Evolutionary conservation across 1,140 invertebrate genomes (phyloP).

Genomic region (Apis florea): DNA sequence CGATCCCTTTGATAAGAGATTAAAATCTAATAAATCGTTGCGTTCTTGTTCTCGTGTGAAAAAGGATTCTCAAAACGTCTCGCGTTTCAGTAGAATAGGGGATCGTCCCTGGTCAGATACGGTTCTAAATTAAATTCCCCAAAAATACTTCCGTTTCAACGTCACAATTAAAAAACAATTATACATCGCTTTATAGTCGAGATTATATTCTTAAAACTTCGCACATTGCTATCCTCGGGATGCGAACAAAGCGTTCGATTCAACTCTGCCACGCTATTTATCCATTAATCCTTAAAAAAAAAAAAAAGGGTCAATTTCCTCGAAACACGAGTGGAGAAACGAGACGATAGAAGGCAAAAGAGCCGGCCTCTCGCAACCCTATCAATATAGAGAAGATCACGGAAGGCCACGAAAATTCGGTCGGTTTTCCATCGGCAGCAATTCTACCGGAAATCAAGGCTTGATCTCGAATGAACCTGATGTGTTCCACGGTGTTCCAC

Average conservation of each 20-base stretch:
- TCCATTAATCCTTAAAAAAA: too few relatives aligned
- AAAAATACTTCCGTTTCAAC: neutral
- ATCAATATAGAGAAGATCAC: neutral
- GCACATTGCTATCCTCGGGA: too few relatives aligned
- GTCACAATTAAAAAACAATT: too few relatives aligned
- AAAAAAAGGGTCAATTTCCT: too few relatives aligned
- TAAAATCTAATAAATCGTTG: too few relatives aligned
- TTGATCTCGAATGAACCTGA: conserved; percentile 25
- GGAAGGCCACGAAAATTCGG: neutral
- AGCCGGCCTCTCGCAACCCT: neutral
- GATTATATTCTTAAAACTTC: too few relatives aligned
- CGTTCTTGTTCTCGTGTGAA: too few relatives aligned
- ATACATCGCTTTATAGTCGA: too few relatives aligned
- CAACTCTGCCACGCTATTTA: too few relatives aligned
- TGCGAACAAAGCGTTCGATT: too few relatives aligned
- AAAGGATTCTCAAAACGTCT: neutral
- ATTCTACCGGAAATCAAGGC: conserved; percentile 5
- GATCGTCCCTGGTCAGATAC: neutral
- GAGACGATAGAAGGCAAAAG: neutral
- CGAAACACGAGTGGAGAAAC: neutral
- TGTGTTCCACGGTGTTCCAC: neutral
- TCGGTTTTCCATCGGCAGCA: too few relatives aligned
- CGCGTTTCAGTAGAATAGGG: neutral
- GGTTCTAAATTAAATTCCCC: neutral
- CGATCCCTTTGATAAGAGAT: too few relatives aligned